These are phyloP conservation scores for Nymphicus hollandicus DNA, from an alignment of 2,113 vertebrate species.

Conservation along the genomic window DNA sequence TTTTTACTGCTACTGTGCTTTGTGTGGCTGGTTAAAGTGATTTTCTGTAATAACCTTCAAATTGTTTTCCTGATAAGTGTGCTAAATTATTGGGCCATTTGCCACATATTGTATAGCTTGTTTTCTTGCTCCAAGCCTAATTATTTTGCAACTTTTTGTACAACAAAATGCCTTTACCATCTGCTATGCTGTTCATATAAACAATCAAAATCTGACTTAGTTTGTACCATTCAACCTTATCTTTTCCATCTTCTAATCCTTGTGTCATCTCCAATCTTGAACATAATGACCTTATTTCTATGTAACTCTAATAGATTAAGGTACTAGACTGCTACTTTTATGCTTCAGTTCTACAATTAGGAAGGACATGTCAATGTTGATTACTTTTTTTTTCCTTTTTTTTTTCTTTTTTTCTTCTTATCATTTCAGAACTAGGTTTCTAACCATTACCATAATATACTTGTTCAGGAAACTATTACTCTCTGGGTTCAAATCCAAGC, in stretches of 20 bases:
- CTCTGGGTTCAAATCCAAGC: background rate
- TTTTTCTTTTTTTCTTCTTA: too few relatives aligned
- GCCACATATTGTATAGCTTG: conserved; percentile 19
- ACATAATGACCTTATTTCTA: background rate
- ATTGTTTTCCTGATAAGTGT: conserved; percentile 43
- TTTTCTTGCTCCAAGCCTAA: conserved; percentile 43
- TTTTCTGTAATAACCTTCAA: conserved; percentile 41
- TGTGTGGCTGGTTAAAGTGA: conserved; percentile 28
- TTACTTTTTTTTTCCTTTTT: background rate
- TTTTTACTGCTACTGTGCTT: conserved; percentile 6
- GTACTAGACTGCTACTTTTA: background rate
- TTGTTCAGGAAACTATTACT: background rate
- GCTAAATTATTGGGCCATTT: conserved; percentile 57
- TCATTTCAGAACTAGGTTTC: background rate
- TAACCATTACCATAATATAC: background rate
- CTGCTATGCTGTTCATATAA: background rate
- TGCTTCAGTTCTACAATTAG: background rate
- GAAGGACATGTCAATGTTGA: background rate
- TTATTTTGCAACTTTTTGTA: conserved; percentile 28
- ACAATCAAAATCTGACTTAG: background rate
- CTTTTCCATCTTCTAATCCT: background rate
- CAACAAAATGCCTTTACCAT: background rate
- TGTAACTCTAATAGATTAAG: background rate
- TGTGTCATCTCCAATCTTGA: background rate
- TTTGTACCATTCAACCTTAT: background rate